Base-by-base conservation (phyloP, 2,888 invertebrate genomes). In the Caradrina kadenii region DNA sequence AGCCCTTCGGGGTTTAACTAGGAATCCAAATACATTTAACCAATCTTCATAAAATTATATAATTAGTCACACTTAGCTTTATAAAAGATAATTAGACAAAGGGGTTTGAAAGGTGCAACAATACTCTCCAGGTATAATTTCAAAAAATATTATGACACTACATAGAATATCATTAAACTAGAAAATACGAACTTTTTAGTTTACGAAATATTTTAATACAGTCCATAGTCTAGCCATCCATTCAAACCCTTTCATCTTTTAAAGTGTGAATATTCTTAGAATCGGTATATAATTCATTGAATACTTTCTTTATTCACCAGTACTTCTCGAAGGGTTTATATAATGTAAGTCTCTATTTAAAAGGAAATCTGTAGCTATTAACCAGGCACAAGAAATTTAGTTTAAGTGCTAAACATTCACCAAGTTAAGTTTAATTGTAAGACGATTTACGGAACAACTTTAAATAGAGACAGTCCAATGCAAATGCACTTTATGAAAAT, bases 21-120 rank as follows among this genome's bases (percentile, higher is more conserved):
- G 22, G 49, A 71, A 71, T 42, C 76, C 68, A 71, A 70, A 70
- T 55, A 45, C 8, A 19, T 49, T 4, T 53, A 48, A 66, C 42
- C 15, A 17, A 49, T 42, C 31, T 13, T 45, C n/a, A 31, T 22
- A 35, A 31, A 19, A 53, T 53, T 11, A 13, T 45, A 42, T n/a
- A 13, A n/a, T 10, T 31, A 45, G 11, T 45, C 45, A 45, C 45
- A 45, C 17, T 4, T 8, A 35, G 35, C 8, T 35, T 35, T 8
- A 8, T 35, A 7, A 31, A 31, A 7, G 7, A 31, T 1, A 31
- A 31, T 6, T 31, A 8, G 8, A 8, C 35, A 35, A 8, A 31
- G 2, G 7, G 5, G 8, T 35, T 26, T 4, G 4, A 26, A n/a
- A n/a, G 31, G 7, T 8, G 1, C 1, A 35, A 8, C 35, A 35